Evolutionary conservation across 1,140 invertebrate species (phyloP).

Genomic region (Brachionus calyciflorus): DNA sequence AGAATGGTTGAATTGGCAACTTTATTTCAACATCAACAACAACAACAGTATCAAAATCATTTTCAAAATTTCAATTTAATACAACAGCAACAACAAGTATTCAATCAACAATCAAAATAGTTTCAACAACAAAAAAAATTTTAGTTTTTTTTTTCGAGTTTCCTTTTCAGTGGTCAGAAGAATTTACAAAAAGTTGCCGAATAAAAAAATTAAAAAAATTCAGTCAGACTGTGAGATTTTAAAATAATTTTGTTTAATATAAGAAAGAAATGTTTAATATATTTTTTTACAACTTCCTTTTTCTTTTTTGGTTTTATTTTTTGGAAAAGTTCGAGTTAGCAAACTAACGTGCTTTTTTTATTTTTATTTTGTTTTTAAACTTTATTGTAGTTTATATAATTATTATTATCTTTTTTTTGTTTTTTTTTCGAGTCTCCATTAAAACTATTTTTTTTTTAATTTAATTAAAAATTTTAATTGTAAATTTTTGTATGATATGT

Average conservation of each 20-base stretch:
- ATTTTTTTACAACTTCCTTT: too few species aligned
- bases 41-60: slow-evolving; percentile 22
- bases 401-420: slow-evolving; percentile 19
- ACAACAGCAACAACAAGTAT: slow-evolving; percentile 21
- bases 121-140: neutral
- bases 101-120: slow-evolving; percentile 15
- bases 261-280: slow-evolving; percentile 4
- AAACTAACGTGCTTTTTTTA: slow-evolving; percentile 4
- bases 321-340: neutral
- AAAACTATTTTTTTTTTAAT: slow-evolving; percentile 24
- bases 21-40: slow-evolving; percentile 23
- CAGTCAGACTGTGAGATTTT: slow-evolving; percentile 28
- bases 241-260: neutral
- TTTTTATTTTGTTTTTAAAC: neutral
- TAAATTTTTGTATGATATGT: slow-evolving; percentile 17
- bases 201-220: too few species aligned
- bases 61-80: slow-evolving; percentile 35
- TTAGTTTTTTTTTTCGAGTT: neutral
- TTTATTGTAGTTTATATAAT: neutral
- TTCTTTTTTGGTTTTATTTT: neutral
- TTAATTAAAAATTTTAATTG: slow-evolving; percentile 26
- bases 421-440: slow-evolving; percentile 18
- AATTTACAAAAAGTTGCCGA: too few species aligned
- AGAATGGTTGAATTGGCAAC: slow-evolving; percentile 25
- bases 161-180: too few species aligned